Evolutionary conservation across 1,140 invertebrate genomes (phyloP).

Genomic region (Mizuhopecten yessoensis): DNA sequence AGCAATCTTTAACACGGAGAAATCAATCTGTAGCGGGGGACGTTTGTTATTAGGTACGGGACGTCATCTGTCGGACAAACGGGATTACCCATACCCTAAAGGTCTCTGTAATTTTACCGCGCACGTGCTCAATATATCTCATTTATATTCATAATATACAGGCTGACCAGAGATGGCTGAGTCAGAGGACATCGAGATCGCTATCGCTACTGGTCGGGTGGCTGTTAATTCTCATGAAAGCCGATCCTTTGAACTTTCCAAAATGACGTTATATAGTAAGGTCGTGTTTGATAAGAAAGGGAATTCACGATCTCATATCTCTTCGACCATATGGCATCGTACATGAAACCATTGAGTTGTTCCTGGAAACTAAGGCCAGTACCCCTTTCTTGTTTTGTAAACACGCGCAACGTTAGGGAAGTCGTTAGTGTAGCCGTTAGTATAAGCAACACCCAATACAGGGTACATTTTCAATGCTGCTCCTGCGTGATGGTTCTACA

Average conservation of each 20-base stretch:
- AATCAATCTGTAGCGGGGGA: neutral
- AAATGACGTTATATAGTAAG: neutral
- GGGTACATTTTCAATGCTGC: too few relatives aligned
- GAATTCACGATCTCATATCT: neutral
- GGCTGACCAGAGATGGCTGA: neutral
- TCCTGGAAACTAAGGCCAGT: neutral
- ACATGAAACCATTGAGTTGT: neutral
- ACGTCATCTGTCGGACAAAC: constrained; percentile 1
- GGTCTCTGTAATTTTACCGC: neutral
- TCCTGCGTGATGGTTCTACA: too few relatives aligned
- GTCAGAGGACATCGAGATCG: neutral
- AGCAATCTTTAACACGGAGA: neutral
- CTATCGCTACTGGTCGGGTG: neutral
- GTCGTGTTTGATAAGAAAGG: neutral
- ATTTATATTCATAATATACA: constrained; percentile 22
- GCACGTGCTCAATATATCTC: neutral
- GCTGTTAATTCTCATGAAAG: neutral
- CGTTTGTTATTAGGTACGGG: neutral
- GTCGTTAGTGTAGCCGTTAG: too few relatives aligned
- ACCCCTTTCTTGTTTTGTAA: neutral
- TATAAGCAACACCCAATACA: too few relatives aligned
- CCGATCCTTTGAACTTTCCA: neutral
- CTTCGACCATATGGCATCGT: neutral
- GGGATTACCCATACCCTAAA: neutral
- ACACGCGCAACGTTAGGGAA: too few relatives aligned